Evolutionary conservation across 1,140 invertebrate species (phyloP).

Genomic region (Coenobita brevimanus): DNA sequence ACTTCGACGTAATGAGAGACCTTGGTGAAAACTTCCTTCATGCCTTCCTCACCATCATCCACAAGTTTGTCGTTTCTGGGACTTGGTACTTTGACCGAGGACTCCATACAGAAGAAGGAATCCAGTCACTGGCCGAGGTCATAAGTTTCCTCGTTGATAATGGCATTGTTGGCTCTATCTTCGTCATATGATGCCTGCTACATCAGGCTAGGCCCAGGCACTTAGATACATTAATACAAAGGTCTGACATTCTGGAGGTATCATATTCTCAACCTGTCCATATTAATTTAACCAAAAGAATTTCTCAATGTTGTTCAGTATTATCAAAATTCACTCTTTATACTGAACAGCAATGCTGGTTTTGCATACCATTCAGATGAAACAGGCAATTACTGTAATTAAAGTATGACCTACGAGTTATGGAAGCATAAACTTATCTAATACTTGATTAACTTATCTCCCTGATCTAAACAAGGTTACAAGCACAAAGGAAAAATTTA

Average conservation of each 20-base stretch:
- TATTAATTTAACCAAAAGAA: not conserved
- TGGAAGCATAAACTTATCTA: too few relatives aligned
- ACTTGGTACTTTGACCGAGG: slow-evolving; percentile 67
- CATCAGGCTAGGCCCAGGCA: too few relatives aligned
- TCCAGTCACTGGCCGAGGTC: slow-evolving; percentile 43
- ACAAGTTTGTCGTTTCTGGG: slow-evolving; percentile 65
- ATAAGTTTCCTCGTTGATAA: slow-evolving; percentile 67
- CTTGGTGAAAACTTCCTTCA: slow-evolving; percentile 67
- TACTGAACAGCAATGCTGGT: too few relatives aligned
- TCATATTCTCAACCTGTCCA: not conserved
- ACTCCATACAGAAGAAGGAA: slow-evolving; percentile 55
- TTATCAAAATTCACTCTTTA: too few relatives aligned
- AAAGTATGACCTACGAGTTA: too few relatives aligned
- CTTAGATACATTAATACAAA: too few relatives aligned
- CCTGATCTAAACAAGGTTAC: too few relatives aligned
- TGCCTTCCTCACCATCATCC: slow-evolving; percentile 65
- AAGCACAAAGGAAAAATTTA: too few relatives aligned
- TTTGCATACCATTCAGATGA: too few relatives aligned
- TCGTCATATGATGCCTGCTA: slow-evolving; percentile 59
- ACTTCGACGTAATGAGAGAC: slow-evolving; percentile 68
- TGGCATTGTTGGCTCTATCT: slow-evolving; percentile 68
- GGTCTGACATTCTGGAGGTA: not conserved
- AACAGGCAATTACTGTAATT: too few relatives aligned
- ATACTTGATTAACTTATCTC: too few relatives aligned
- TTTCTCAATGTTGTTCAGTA: too few relatives aligned